Percentiles rank a stretch among this genome's conserved stretches.
Evolutionary conservation across 2,797 vertebrate genomes (phyloP).

Genomic region (Lindbergichthys nudifrons): DNA sequence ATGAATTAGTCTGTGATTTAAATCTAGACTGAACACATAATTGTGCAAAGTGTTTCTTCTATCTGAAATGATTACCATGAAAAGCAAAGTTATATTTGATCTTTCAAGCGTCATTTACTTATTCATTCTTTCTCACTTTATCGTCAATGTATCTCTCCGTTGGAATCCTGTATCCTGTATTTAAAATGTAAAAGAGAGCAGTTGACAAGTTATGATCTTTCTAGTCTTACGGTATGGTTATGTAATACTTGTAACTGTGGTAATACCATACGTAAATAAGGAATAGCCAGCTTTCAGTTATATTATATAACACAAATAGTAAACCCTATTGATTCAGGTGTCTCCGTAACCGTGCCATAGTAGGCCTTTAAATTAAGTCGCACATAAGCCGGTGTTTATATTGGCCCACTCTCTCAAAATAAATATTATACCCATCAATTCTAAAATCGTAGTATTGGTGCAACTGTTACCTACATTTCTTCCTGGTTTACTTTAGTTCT

Average conservation of each 20-base stretch:
- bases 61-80: not conserved
- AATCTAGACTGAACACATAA: not conserved
- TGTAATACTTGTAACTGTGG: too few species aligned
- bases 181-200: too few species aligned
- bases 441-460: not conserved
- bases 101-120: too few species aligned
- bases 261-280: not conserved
- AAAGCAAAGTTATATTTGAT: not conserved
- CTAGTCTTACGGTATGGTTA: too few species aligned
- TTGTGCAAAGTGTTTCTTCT: conserved; percentile 1
- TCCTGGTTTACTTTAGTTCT: not conserved
- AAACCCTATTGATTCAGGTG: not conserved
- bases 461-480: conserved; percentile 13
- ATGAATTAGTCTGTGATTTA: conserved; percentile 1
- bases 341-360: not conserved
- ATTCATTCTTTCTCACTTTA: too few species aligned
- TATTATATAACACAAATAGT: not conserved
- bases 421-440: not conserved
- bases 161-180: too few species aligned
- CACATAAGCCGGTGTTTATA: not conserved
- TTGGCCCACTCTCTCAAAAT: not conserved
- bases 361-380: not conserved
- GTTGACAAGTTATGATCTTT: too few species aligned
- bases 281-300: not conserved
- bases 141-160: too few species aligned